Conservation (phyloP, 2,113 vertebrate species). For the Rhinolophus ferrumequinum region DNA sequence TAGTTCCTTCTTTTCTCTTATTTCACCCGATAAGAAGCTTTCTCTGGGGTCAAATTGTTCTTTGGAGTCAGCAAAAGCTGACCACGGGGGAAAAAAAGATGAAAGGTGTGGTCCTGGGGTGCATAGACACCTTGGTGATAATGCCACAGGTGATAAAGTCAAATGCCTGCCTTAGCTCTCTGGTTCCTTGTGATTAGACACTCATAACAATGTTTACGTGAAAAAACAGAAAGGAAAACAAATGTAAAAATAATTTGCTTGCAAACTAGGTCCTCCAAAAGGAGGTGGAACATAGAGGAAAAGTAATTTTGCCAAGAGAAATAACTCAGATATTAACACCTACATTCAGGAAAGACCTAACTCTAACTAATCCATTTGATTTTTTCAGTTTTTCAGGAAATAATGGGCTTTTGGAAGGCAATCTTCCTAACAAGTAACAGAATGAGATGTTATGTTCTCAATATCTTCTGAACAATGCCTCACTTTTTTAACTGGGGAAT, state of each 20-base stretch:
- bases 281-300: not conserved
- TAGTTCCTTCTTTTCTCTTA: not conserved
- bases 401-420: not conserved
- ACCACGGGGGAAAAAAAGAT: not conserved
- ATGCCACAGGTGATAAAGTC: not conserved
- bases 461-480: not conserved
- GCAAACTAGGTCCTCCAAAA: not conserved
- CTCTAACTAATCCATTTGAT: not conserved
- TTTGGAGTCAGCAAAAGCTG: not conserved
- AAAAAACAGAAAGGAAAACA: constrained; percentile 19
- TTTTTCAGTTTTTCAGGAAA: not conserved
- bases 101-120: not conserved
- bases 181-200: not conserved
- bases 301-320: not conserved
- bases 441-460: not conserved
- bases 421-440: not conserved
- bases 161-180: not conserved
- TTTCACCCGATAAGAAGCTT: not conserved
- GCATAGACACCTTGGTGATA: not conserved
- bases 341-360: not conserved
- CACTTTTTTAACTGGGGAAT: not conserved
- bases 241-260: not conserved
- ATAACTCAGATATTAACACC: not conserved
- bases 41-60: not conserved
- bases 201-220: not conserved